These are phyloP conservation scores for Pangasius djambal DNA, from an alignment of 2,797 vertebrate species.

Conservation along the genomic window DNA sequence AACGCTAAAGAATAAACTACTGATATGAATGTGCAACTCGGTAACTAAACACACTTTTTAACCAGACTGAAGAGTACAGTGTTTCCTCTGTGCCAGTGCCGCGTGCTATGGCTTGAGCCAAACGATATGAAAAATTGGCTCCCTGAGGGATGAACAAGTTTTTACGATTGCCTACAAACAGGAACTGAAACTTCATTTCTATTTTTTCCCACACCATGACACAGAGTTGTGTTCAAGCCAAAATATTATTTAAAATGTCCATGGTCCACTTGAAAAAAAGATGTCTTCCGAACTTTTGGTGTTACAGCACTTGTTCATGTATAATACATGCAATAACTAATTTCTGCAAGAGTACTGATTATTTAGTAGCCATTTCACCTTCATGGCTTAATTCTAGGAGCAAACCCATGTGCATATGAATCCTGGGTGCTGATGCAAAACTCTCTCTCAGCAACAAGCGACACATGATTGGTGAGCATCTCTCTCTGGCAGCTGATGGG, in stretches of 20 bases:
- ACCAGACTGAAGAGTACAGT: background rate
- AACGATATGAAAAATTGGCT: constrained; percentile 14
- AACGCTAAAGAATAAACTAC: background rate
- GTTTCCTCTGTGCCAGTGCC: constrained; percentile 6
- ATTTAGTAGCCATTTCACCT: background rate
- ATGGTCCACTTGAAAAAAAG: background rate
- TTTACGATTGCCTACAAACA: constrained; percentile 27
- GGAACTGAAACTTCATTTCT: constrained; percentile 31
- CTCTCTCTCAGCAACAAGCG: background rate
- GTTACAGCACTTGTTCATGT: background rate
- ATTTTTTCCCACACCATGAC: constrained; percentile 13
- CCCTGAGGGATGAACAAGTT: constrained; percentile 21
- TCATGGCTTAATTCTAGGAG: background rate
- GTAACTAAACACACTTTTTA: background rate
- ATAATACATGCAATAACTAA: background rate
- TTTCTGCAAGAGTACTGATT: background rate
- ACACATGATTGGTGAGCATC: background rate
- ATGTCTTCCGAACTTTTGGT: background rate
- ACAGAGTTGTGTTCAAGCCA: background rate
- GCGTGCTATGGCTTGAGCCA: background rate
- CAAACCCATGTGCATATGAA: background rate
- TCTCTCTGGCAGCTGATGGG: background rate
- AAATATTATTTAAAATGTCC: constrained; percentile 5
- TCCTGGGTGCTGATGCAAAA: background rate
- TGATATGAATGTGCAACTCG: constrained; percentile 1